Conservation (phyloP, 2,888 invertebrate species). For the Dorcus hopei region DNA sequence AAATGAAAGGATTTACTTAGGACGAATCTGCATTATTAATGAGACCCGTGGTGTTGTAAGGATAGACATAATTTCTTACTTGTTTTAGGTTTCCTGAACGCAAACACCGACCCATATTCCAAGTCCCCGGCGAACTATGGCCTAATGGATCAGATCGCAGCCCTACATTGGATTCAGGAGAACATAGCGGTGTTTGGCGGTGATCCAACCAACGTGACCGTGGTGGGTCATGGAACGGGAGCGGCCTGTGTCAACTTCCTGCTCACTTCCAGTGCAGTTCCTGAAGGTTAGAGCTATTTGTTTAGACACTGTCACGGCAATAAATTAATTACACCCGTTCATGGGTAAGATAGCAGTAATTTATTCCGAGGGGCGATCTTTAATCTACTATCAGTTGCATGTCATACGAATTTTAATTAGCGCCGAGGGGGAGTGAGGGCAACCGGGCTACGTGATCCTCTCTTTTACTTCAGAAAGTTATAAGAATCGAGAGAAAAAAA, state of each 20-base stretch:
- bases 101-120: slow-evolving; percentile 81
- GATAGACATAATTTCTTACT: too few species aligned
- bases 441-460: too few species aligned
- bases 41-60: too few species aligned
- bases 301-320: neutral
- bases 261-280: slow-evolving; percentile 90
- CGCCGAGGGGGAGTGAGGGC: neutral
- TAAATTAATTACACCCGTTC: neutral
- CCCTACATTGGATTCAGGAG: slow-evolving; percentile 93
- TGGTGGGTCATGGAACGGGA: slow-evolving; percentile 94
- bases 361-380: neutral
- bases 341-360: neutral
- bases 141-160: slow-evolving; percentile 96
- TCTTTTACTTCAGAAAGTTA: too few species aligned
- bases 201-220: slow-evolving; percentile 87
- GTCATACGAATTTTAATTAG: neutral
- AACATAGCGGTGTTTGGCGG: slow-evolving; percentile 95
- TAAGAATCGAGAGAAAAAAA: too few species aligned
- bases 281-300: slow-evolving; percentile 66
- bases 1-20: too few species aligned
- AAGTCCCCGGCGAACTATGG: slow-evolving; percentile 93
- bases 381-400: slow-evolving; percentile 1
- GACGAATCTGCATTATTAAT: too few species aligned
- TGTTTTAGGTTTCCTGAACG: slow-evolving; percentile 78
- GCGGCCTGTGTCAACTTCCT: slow-evolving; percentile 94